These are phyloP conservation scores for Portevinia maculata DNA, from an alignment of 2,888 invertebrate species.

Conservation along the genomic window DNA sequence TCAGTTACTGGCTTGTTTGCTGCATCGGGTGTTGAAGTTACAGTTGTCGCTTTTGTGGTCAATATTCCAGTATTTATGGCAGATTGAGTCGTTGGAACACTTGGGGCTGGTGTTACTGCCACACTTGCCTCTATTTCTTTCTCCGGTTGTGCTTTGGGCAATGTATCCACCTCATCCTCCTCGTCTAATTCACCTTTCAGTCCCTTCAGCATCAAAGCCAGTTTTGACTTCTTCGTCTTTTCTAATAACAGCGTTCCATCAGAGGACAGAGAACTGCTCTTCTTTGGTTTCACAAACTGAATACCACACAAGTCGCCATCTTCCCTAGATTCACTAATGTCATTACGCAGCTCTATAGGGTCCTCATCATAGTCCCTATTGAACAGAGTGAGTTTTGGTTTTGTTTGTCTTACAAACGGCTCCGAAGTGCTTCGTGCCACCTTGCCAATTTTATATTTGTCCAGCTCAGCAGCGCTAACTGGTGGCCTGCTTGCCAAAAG, in stretches of 20 bases:
- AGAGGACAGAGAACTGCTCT: constrained; percentile 75
- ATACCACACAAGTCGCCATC: constrained; percentile 79
- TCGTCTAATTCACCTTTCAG: constrained; percentile 80
- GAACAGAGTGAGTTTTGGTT: constrained; percentile 81
- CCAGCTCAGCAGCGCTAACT: background rate
- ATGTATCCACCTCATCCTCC: constrained; percentile 75
- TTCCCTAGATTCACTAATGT: constrained; percentile 64
- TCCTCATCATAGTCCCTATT: constrained; percentile 77
- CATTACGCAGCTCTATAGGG: background rate
- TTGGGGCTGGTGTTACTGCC: constrained; percentile 37
- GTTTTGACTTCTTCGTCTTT: constrained; percentile 80
- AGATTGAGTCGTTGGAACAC: constrained; percentile 23
- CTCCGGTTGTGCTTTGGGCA: constrained; percentile 1
- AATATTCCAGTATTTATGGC: constrained; percentile 35
- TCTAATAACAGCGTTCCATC: constrained; percentile 78
- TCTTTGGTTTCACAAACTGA: constrained; percentile 81
- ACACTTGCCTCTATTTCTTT: constrained; percentile 12
- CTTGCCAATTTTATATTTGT: background rate
- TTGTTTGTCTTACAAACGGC: constrained; percentile 53
- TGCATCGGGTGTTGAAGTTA: constrained; percentile 14
- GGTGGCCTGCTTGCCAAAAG: constrained; percentile 67
- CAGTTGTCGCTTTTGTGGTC: constrained; percentile 36
- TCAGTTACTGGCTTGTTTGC: background rate
- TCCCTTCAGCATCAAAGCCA: constrained; percentile 81
- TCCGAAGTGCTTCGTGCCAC: constrained; percentile 52